Evolutionary conservation across 2,888 invertebrate species (phyloP).

Genomic region (Parelbella ahira): DNA sequence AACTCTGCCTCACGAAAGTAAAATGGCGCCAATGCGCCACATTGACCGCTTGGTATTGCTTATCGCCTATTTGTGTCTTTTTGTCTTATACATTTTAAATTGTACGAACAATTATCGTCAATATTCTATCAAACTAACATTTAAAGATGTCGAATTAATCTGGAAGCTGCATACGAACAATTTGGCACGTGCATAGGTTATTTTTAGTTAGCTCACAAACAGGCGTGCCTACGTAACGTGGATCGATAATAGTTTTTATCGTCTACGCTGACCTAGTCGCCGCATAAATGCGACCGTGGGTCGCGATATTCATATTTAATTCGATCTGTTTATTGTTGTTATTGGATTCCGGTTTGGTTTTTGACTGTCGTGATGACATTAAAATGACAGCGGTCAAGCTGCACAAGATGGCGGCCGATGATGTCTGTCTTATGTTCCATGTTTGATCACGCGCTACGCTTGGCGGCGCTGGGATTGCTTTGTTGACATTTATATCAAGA

Average conservation of each 20-base stretch:
- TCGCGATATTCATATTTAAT: constrained; percentile 26
- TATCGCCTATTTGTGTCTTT: background rate
- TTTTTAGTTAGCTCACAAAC: constrained; percentile 54
- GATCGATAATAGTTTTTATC: constrained; percentile 24
- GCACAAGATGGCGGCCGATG: constrained; percentile 58
- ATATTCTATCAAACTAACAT: no score
- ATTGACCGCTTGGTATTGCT: constrained; percentile 29
- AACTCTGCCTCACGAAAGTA: constrained; percentile 60
- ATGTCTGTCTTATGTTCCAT: constrained; percentile 11
- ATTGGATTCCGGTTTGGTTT: constrained; percentile 62
- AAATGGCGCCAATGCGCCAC: constrained; percentile 71
- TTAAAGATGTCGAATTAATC: background rate
- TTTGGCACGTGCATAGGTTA: constrained; percentile 66
- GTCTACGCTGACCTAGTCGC: constrained; percentile 2
- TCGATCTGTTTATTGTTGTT: constrained; percentile 65
- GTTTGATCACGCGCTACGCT: constrained; percentile 57
- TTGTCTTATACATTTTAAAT: background rate
- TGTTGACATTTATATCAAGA: no score
- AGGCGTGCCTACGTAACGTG: constrained; percentile 21
- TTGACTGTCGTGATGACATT: constrained; percentile 72
- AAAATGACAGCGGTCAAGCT: constrained; percentile 69
- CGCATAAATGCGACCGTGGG: background rate
- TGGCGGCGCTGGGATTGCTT: constrained; percentile 54
- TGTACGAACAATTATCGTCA: no score
- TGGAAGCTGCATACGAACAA: constrained; percentile 17